A percentile compares a stretch with the other conserved stretches of the same genome.
Evolutionary conservation across 2,797 vertebrate genomes (phyloP).

Genomic region (Schizopygopsis malacanthus): DNA sequence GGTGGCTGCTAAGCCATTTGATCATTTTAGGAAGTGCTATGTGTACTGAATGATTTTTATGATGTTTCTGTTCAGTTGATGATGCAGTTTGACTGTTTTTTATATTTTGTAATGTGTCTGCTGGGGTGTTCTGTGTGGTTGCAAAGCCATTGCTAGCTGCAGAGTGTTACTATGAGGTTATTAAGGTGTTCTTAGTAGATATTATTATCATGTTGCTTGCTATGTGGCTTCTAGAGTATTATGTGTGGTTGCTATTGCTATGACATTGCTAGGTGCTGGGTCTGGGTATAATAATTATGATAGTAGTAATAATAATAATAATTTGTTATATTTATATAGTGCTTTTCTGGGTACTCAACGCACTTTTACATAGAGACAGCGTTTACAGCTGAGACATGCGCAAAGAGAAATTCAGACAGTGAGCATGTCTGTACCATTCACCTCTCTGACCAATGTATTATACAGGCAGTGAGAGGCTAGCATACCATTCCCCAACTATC

Average conservation of each 20-base stretch:
- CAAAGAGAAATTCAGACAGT: background rate
- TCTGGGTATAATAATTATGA: background rate
- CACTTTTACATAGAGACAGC: background rate
- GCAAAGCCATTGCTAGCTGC: background rate
- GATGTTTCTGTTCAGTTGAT: background rate
- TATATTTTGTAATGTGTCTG: background rate
- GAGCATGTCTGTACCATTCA: background rate
- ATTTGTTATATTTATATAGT: too few species aligned
- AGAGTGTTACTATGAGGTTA: background rate
- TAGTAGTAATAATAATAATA: too few species aligned
- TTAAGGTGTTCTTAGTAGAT: background rate
- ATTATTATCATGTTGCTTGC: background rate
- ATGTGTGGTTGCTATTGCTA: background rate
- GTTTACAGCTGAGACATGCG: background rate
- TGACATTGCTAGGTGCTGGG: background rate
- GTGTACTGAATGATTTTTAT: background rate
- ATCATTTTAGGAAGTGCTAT: background rate
- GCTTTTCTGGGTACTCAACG: too few species aligned
- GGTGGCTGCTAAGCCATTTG: background rate
- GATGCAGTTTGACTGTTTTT: background rate
- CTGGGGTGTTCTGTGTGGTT: background rate
- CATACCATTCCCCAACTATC: background rate
- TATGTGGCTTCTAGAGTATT: background rate
- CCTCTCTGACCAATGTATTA: background rate
- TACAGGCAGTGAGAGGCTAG: background rate